Conservation (phyloP, 2,797 vertebrate genomes). For the Brachyalestes nurse region DNA sequence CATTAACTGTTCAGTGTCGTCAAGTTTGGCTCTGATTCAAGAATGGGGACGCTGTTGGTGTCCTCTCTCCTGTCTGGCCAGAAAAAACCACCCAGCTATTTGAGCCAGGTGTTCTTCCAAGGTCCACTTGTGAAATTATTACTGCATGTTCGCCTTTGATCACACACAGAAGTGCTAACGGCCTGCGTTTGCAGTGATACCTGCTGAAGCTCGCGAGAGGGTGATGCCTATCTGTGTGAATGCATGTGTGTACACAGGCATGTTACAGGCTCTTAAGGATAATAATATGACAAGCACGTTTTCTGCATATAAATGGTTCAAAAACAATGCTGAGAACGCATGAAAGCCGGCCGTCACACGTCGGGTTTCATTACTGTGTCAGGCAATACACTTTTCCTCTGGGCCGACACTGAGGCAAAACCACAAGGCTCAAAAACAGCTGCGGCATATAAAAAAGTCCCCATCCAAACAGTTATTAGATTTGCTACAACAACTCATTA, state of each 20-base stretch:
- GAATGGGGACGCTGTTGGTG: conserved; percentile 50
- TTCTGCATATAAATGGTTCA: background rate
- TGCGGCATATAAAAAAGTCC: background rate
- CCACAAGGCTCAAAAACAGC: background rate
- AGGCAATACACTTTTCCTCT: background rate
- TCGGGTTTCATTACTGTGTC: background rate
- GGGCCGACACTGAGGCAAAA: conserved; percentile 17
- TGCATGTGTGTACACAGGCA: background rate
- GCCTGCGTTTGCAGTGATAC: background rate
- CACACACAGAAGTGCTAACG: background rate
- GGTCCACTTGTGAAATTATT: conserved; percentile 34
- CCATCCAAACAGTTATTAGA: background rate
- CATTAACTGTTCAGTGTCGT: conserved; percentile 58
- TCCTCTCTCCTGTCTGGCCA: conserved; percentile 40
- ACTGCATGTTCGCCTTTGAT: background rate
- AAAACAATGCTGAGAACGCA: background rate
- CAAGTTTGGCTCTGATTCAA: conserved; percentile 59
- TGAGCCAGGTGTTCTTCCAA: conserved; percentile 40
- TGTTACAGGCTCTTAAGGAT: background rate
- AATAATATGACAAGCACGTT: no score
- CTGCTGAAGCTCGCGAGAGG: background rate
- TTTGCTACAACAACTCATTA: background rate
- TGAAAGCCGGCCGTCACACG: background rate
- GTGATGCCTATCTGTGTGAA: background rate
- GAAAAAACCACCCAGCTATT: conserved; percentile 44